phyloP scores from a whole-genome alignment of 2,888 invertebrate genomes.

The Leptinotarsa haldemani region DNA sequence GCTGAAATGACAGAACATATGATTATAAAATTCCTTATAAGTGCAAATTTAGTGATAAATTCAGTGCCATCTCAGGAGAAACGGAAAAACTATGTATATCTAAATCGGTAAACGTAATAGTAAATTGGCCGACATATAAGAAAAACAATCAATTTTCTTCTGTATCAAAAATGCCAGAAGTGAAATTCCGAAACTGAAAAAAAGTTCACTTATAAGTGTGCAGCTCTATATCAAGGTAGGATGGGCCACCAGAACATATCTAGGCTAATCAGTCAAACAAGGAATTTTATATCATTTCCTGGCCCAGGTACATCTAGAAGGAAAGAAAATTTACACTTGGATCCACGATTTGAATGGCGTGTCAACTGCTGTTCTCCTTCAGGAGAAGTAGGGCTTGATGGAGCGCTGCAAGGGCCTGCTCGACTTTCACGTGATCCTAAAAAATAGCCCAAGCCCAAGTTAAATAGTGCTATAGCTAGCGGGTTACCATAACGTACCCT shows the following conservation, averaged over 20 bases:
- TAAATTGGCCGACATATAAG: not conserved
- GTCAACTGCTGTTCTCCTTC: conserved; percentile 73
- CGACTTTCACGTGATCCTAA: conserved; percentile 70
- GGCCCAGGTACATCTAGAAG: conserved; percentile 33
- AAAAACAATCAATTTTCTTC: not conserved
- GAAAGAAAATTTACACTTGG: conserved; percentile 74
- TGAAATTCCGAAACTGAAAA: not conserved
- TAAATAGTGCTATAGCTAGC: conserved; percentile 50
- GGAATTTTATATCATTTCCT: conserved; percentile 42
- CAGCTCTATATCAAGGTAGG: not conserved
- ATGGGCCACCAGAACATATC: conserved; percentile 13
- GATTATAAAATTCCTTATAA: conserved; percentile 42
- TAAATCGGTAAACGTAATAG: not conserved
- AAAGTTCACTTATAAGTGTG: not conserved
- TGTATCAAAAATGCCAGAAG: not conserved
- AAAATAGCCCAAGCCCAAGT: conserved; percentile 75
- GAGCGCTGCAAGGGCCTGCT: conserved; percentile 69
- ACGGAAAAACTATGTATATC: not conserved
- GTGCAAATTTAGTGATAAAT: not conserved
- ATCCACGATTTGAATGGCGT: conserved; percentile 83
- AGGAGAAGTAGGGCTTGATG: conserved; percentile 79
- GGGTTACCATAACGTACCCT: conserved; percentile 73
- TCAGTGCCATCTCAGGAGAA: not conserved
- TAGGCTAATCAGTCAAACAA: conserved; percentile 19
- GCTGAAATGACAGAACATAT: conserved; percentile 36